Evolutionary conservation across 2,113 vertebrate species (phyloP).

Genomic region (Probosciger aterrimus): DNA sequence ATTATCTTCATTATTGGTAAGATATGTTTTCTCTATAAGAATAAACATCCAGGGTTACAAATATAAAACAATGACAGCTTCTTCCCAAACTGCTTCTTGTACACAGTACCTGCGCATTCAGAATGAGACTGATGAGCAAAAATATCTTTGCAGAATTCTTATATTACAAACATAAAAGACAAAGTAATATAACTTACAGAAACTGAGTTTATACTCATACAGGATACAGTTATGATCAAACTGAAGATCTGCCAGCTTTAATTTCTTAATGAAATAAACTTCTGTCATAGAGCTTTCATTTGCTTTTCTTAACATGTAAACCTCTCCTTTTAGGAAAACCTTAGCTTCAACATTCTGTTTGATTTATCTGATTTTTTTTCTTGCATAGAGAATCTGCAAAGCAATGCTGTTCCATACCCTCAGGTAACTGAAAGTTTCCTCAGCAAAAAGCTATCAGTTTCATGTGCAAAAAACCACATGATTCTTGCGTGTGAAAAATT

Average conservation of each 20-base stretch:
- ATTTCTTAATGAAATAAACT: conserved; percentile 18
- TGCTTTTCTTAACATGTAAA: conserved; percentile 13
- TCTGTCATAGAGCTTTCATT: neutral
- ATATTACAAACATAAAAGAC: neutral
- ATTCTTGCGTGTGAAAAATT: neutral
- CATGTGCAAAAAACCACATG: neutral
- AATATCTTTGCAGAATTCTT: neutral
- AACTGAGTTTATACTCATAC: neutral
- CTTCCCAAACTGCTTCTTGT: neutral
- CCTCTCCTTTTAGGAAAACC: neutral
- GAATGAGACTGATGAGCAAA: neutral
- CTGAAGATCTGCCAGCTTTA: neutral
- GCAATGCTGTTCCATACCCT: neutral
- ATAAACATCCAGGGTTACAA: neutral
- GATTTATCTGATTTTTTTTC: neutral
- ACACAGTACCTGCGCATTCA: neutral
- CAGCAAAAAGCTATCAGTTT: neutral
- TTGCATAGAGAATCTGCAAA: neutral
- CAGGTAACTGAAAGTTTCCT: neutral
- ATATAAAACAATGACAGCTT: neutral
- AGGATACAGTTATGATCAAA: neutral
- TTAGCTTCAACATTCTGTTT: conserved; percentile 7
- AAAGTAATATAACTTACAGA: neutral
- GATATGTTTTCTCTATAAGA: neutral
- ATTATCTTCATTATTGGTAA: neutral